phyloP scores from a whole-genome alignment of 2,888 invertebrate genomes.

The Phengaris alcon region DNA sequence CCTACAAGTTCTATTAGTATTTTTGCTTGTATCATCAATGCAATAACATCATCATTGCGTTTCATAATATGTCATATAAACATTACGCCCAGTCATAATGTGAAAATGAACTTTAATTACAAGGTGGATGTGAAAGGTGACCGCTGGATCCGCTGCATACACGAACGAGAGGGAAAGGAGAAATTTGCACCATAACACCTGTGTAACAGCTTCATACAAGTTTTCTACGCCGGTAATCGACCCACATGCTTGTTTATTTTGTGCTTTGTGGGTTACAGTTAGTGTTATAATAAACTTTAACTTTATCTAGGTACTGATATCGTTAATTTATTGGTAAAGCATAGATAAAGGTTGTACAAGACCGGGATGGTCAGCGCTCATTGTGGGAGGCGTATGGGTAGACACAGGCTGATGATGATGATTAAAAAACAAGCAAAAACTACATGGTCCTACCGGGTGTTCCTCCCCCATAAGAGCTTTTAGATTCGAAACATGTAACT shows the following conservation, averaged over 20 bases:
- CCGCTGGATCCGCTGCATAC: background rate
- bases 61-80: background rate
- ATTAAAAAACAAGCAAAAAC: too few species aligned
- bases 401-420: too few species aligned
- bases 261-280: background rate
- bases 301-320: too few species aligned
- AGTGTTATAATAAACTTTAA: too few species aligned
- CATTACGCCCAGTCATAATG: background rate
- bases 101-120: background rate
- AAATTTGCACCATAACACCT: conserved; percentile 17
- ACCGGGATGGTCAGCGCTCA: too few species aligned
- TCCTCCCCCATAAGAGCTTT: too few species aligned
- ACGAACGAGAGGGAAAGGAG: conserved; percentile 24
- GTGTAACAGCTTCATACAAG: conserved; percentile 23
- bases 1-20: too few species aligned
- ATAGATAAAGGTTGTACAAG: too few species aligned
- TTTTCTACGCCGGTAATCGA: background rate
- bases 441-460: too few species aligned
- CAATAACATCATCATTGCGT: background rate
- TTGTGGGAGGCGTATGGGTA: too few species aligned
- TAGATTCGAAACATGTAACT: too few species aligned
- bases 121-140: background rate
- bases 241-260: background rate
- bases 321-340: too few species aligned
- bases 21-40: background rate